These are phyloP conservation scores for Bufo gargarizans DNA, from an alignment of 2,113 vertebrate genomes.

Conservation along the genomic window DNA sequence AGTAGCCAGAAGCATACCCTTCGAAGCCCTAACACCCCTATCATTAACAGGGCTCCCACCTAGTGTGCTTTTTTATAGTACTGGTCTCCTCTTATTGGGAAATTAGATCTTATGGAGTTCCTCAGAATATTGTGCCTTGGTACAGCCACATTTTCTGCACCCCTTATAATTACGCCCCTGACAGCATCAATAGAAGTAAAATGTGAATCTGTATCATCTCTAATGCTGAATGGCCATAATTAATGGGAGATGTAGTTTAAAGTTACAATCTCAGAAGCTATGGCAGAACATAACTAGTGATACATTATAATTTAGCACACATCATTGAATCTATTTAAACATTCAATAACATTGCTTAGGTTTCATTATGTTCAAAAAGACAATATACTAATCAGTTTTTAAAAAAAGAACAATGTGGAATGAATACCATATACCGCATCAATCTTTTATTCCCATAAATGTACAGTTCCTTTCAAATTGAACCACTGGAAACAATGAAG, in stretches of 20 bases:
- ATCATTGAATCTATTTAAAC: constrained; percentile 18
- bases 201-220: not conserved
- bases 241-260: not conserved
- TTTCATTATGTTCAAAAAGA: constrained; percentile 20
- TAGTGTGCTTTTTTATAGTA: too few relatives aligned
- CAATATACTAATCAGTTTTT: constrained; percentile 26
- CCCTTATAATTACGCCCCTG: too few relatives aligned
- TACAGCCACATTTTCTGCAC: too few relatives aligned
- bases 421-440: constrained; percentile 26
- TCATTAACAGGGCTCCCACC: too few relatives aligned
- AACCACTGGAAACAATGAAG: constrained; percentile 41
- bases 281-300: not conserved
- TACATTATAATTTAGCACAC: constrained; percentile 14
- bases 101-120: too few relatives aligned
- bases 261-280: not conserved
- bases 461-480: constrained; percentile 21
- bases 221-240: not conserved
- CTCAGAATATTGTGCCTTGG: too few relatives aligned
- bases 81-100: too few relatives aligned
- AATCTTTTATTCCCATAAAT: constrained; percentile 43
- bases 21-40: too few relatives aligned
- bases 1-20: not conserved
- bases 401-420: constrained; percentile 18
- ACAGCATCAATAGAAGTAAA: not conserved
- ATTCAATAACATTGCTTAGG: constrained; percentile 3